These are phyloP conservation scores for Bombylius major DNA, from an alignment of 2,888 invertebrate species.

Conservation along the genomic window DNA sequence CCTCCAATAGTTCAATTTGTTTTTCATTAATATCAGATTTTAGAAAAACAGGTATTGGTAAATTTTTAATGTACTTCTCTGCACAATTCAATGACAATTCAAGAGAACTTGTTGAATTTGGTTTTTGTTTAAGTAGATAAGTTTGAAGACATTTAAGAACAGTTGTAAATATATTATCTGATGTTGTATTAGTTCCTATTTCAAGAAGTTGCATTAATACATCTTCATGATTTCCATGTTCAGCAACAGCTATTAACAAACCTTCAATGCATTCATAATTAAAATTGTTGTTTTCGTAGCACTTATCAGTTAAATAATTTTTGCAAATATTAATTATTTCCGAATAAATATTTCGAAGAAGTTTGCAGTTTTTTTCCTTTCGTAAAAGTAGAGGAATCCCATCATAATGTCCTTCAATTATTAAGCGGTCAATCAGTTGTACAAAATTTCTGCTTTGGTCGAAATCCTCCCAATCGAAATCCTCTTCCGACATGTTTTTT, in stretches of 20 bases:
- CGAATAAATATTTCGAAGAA: slow-evolving; percentile 44
- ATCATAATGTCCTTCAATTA: slow-evolving; percentile 27
- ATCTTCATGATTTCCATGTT: slow-evolving; percentile 57
- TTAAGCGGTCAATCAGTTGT: too few species aligned
- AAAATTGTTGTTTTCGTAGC: slow-evolving; percentile 40
- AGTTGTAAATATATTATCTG: slow-evolving; percentile 54
- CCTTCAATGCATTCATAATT: slow-evolving; percentile 53
- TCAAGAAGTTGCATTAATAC: slow-evolving; percentile 65
- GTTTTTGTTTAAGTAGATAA: slow-evolving; percentile 33
- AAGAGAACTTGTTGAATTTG: too few species aligned
- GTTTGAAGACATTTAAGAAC: slow-evolving; percentile 53
- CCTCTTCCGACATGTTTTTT: too few species aligned
- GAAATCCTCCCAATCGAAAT: too few species aligned
- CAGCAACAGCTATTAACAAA: slow-evolving; percentile 47
- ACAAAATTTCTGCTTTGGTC: too few species aligned
- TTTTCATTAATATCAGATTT: slow-evolving; percentile 44
- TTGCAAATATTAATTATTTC: slow-evolving; percentile 47
- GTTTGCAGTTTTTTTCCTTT: slow-evolving; percentile 34
- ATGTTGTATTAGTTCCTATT: slow-evolving; percentile 55
- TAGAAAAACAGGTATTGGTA: slow-evolving; percentile 48
- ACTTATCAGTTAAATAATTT: slow-evolving; percentile 43
- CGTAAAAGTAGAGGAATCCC: slow-evolving; percentile 18
- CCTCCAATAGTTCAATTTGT: slow-evolving; percentile 52
- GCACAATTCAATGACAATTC: too few species aligned
- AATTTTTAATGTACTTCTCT: too few species aligned